These are phyloP conservation scores for Centropyge bicolor DNA, from an alignment of 2,797 vertebrate species.

Conservation along the genomic window DNA sequence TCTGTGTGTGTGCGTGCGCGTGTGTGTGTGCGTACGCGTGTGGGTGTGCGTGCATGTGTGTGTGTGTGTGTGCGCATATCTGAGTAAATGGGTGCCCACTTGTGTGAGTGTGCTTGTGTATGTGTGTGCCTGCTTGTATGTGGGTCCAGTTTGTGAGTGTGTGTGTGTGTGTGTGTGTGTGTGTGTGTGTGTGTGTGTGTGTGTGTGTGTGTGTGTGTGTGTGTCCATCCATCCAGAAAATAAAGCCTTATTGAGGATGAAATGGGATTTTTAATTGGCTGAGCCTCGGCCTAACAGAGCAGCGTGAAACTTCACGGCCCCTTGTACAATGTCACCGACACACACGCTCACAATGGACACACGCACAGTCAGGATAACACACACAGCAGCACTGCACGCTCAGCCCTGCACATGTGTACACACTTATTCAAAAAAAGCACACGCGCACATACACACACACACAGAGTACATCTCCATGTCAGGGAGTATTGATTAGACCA, in stretches of 20 bases:
- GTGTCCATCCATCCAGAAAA: constrained; percentile 82
- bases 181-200: constrained; percentile 23
- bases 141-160: constrained; percentile 12
- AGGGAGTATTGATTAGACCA: constrained; percentile 79
- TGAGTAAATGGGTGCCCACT: constrained; percentile 30
- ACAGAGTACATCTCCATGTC: constrained; percentile 58
- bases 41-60: constrained; percentile 14
- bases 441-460: constrained; percentile 32
- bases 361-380: constrained; percentile 14
- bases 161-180: constrained; percentile 21
- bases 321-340: constrained; percentile 77
- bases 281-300: constrained; percentile 71
- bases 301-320: constrained; percentile 71
- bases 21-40: constrained; percentile 17
- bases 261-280: constrained; percentile 89
- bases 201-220: constrained; percentile 54
- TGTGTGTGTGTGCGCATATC: constrained; percentile 15
- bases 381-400: constrained; percentile 3
- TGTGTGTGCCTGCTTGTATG: constrained; percentile 10
- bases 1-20: constrained; percentile 32
- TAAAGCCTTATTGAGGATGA: constrained; percentile 87
- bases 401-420: neutral
- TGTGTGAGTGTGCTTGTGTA: constrained; percentile 15
- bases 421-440: neutral
- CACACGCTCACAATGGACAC: constrained; percentile 51